Conservation (phyloP, 2,797 vertebrate genomes). For the Poecilia wingei region DNA sequence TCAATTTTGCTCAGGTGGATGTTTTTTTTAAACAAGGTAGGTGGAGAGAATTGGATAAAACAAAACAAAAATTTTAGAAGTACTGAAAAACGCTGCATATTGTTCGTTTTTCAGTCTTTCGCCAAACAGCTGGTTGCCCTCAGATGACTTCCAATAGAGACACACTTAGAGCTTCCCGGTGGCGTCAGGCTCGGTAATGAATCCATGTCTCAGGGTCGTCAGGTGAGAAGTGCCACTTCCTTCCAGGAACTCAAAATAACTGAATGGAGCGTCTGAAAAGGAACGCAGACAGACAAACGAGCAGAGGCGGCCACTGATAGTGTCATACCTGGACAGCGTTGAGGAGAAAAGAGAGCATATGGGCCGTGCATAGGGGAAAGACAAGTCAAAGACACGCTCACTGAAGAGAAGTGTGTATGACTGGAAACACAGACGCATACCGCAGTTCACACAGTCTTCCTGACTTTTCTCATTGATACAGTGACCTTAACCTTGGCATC, state of each 20-base stretch:
- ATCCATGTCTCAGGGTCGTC: slow-evolving; percentile 83
- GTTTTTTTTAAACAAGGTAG: neutral
- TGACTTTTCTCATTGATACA: slow-evolving; percentile 40
- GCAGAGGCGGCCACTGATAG: slow-evolving; percentile 29
- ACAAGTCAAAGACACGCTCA: slow-evolving; percentile 7
- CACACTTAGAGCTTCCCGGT: slow-evolving; percentile 61
- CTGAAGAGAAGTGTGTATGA: neutral
- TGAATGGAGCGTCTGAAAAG: slow-evolving; percentile 34
- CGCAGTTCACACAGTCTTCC: slow-evolving; percentile 25
- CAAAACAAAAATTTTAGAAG: slow-evolving; percentile 15
- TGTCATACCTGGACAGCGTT: slow-evolving; percentile 29
- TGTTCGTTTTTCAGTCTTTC: slow-evolving; percentile 85
- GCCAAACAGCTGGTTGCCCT: slow-evolving; percentile 86
- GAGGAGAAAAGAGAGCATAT: neutral
- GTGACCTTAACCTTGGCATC: slow-evolving; percentile 67
- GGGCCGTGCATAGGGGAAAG: slow-evolving; percentile 12
- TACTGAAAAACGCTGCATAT: slow-evolving; percentile 75
- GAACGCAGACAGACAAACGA: slow-evolving; percentile 19
- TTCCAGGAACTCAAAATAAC: slow-evolving; percentile 72
- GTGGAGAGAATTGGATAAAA: neutral
- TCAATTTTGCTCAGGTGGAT: neutral
- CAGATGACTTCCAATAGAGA: slow-evolving; percentile 69
- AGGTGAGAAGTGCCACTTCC: slow-evolving; percentile 78
- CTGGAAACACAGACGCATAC: slow-evolving; percentile 2
- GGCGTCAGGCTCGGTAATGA: slow-evolving; percentile 85